These are phyloP conservation scores for Chelon auratus DNA, from an alignment of 2,797 vertebrate species.

Conservation along the genomic window DNA sequence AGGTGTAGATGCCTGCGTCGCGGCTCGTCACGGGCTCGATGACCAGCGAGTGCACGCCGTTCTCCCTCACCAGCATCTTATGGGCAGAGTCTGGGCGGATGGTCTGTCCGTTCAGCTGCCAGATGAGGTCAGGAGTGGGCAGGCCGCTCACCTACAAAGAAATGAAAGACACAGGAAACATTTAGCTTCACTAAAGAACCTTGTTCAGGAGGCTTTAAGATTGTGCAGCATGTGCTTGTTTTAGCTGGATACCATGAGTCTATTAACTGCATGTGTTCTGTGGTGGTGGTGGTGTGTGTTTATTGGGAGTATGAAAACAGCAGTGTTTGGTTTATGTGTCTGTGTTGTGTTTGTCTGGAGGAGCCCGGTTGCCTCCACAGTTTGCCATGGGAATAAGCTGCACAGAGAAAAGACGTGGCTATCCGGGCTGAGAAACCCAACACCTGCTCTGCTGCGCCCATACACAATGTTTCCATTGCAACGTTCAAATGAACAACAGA, in stretches of 20 bases:
- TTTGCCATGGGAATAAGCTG: constrained; percentile 65
- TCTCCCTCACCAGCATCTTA: constrained; percentile 98
- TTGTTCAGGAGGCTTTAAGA: neutral
- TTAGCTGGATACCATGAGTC: constrained; percentile 17
- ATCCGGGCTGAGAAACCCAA: constrained; percentile 54
- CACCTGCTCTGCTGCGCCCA: constrained; percentile 53
- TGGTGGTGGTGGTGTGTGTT: constrained; percentile 14
- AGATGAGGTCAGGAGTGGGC: constrained; percentile 95
- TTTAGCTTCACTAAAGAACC: neutral
- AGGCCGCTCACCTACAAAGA: constrained; percentile 93
- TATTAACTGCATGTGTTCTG: constrained; percentile 37
- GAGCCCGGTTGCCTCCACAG: constrained; percentile 25
- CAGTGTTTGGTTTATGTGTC: constrained; percentile 49
- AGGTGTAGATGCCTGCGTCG: constrained; percentile 96
- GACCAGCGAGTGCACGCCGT: constrained; percentile 96
- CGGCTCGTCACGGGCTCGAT: constrained; percentile 94
- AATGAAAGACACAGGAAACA: neutral
- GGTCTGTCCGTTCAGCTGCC: constrained; percentile 94
- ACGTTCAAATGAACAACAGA: constrained; percentile 20
- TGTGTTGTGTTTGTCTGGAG: constrained; percentile 52
- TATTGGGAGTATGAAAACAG: constrained; percentile 41
- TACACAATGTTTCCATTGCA: constrained; percentile 9
- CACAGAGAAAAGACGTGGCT: constrained; percentile 24
- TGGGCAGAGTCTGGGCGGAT: constrained; percentile 94
- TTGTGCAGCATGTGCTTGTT: constrained; percentile 8